Evolutionary conservation across 2,888 invertebrate species (phyloP), one percentile per base, ranked within the genome.

Genomic region (Xanthostigma xanthostigma): DNA sequence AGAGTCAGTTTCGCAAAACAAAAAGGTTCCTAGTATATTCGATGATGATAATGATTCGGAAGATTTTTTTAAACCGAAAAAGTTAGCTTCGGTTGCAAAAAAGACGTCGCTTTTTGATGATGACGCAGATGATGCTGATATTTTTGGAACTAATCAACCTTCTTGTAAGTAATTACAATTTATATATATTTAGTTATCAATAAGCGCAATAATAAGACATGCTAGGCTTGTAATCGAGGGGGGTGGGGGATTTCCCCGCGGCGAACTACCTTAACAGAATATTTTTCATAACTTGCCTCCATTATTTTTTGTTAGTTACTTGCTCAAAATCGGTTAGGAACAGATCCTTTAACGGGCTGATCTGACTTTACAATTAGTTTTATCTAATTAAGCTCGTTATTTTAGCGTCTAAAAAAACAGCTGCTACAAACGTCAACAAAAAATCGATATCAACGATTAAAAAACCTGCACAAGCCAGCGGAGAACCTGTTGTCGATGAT

Each of bases 51-150:
- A 51, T 10, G 48, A 46, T 35, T 49, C 49, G 35, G 42, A 44
- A 10, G 17, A 53, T 50, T 49, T 44, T 60, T 68, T 14, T 66
- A 41, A 47, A 35, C n/a, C n/a, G 14, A 44, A 27, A 10, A 36
- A 35, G n/a, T 35, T 36, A 12, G n/a, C 8, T 13, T 9, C 37
- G 2, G 34, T 3, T 17, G 17, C 12, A 38, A 38, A 38, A 27
- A 37, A 33, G 8, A 11, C 34, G 11, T 33, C 33, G 11, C n/a
- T 41, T 12, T 41, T 41, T 41, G 46, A 46, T 41, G 36, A 34
- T 36, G 46, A 49, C 14, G 50, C 45, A 40, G 48, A 45, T 34
- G 45, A 42, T n/a, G 27, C 42, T 42, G 48, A 48, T 43, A 45
- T 48, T 43, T 39, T 47, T 37, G 47, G 46, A 36, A 44, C 36